Evolutionary conservation across 2,888 invertebrate species (phyloP).

Genomic region (Chromoteleia sp.): DNA sequence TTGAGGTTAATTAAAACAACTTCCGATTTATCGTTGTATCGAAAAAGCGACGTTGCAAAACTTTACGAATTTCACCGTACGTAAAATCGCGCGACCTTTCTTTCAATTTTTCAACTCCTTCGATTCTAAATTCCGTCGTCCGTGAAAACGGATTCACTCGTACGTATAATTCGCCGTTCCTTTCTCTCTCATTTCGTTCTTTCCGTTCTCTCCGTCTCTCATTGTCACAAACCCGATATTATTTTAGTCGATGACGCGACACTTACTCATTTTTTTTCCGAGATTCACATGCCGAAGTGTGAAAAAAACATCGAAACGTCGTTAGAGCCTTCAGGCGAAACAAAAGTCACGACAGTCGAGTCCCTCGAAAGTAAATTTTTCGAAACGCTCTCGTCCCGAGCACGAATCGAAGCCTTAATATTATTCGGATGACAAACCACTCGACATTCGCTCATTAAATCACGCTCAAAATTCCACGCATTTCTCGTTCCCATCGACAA

Average conservation of each 20-base stretch:
- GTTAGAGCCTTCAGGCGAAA: constrained; percentile 10
- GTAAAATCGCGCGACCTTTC: too few species aligned
- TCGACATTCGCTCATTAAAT: constrained; percentile 28
- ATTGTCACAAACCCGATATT: constrained; percentile 42
- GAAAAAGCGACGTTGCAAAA: too few species aligned
- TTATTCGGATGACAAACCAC: constrained; percentile 46
- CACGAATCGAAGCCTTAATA: constrained; percentile 23
- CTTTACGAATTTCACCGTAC: too few species aligned
- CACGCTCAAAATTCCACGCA: constrained; percentile 25
- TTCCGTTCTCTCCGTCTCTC: constrained; percentile 4
- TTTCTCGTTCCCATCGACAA: constrained; percentile 23
- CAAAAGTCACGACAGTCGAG: constrained; percentile 16
- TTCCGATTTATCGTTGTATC: too few species aligned
- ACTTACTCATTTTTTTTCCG: constrained; percentile 18
- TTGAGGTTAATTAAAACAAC: too few species aligned
- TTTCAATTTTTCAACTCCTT: too few species aligned
- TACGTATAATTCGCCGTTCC: constrained; percentile 1
- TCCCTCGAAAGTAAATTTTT: background rate
- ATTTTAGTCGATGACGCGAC: constrained; percentile 42
- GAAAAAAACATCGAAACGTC: constrained; percentile 31
- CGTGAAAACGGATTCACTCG: constrained; percentile 10
- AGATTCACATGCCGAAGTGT: constrained; percentile 24
- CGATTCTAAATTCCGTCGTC: too few species aligned
- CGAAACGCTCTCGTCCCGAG: background rate
- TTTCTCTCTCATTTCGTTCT: constrained; percentile 17